These are phyloP conservation scores for Atherix ibis DNA, from an alignment of 2,888 invertebrate genomes.

Conservation along the genomic window DNA sequence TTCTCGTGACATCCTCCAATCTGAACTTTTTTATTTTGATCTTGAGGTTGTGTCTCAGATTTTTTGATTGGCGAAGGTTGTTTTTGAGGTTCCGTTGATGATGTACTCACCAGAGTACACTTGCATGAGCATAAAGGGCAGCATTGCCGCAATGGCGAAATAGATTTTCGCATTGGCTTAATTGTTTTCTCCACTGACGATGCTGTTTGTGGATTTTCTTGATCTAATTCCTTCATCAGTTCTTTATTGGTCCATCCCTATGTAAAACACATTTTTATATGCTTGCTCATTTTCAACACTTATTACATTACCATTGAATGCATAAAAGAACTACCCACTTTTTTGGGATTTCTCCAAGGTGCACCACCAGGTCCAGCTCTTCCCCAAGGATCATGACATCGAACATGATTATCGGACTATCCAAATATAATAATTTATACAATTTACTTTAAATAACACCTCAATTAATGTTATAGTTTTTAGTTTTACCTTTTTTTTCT, in stretches of 20 bases:
- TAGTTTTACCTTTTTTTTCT: slow-evolving; percentile 2
- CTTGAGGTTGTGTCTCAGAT: slow-evolving; percentile 13
- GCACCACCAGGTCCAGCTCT: slow-evolving; percentile 42
- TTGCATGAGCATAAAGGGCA: slow-evolving; percentile 27
- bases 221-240: slow-evolving; percentile 28
- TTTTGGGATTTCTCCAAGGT: slow-evolving; percentile 56
- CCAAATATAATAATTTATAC: no score
- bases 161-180: slow-evolving; percentile 20
- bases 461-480: not conserved
- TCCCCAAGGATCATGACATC: slow-evolving; percentile 24
- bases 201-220: slow-evolving; percentile 28
- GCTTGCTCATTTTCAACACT: not conserved
- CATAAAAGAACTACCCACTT: slow-evolving; percentile 56
- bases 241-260: slow-evolving; percentile 33
- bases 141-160: slow-evolving; percentile 17
- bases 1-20: no score
- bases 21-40: slow-evolving; percentile 20
- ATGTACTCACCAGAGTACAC: slow-evolving; percentile 18
- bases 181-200: slow-evolving; percentile 11
- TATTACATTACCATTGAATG: slow-evolving; percentile 51
- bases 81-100: slow-evolving; percentile 15
- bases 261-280: slow-evolving; percentile 1
- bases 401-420: slow-evolving; percentile 5
- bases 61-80: slow-evolving; percentile 15
- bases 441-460: no score